These are phyloP conservation scores for Malurus leucopterus DNA, from an alignment of 2,797 vertebrate genomes.

Conservation along the genomic window DNA sequence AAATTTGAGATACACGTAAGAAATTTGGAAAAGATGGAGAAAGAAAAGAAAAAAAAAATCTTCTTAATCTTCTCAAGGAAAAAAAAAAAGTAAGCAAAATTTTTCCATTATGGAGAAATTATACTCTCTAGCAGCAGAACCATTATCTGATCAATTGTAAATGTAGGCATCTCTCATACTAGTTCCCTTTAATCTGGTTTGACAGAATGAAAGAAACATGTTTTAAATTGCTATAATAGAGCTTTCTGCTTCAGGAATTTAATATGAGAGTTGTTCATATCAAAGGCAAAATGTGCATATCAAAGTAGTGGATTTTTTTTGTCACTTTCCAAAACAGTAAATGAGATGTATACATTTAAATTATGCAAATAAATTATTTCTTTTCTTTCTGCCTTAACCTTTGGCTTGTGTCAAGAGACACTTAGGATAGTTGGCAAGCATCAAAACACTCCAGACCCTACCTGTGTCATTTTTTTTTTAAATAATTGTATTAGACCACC, in stretches of 20 bases:
- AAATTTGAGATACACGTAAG: neutral
- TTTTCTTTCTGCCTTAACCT: neutral
- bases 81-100: neutral
- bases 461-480: neutral
- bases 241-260: conserved; percentile 13
- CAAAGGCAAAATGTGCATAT: neutral
- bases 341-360: neutral
- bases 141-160: neutral
- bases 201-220: conserved; percentile 6
- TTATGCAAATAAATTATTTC: neutral
- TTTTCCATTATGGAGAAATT: neutral
- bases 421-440: neutral
- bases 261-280: neutral
- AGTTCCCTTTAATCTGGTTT: neutral
- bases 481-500: neutral
- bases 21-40: neutral
- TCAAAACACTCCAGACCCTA: neutral
- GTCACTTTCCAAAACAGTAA: neutral
- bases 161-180: neutral
- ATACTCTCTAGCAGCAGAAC: neutral
- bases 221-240: neutral
- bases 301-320: neutral
- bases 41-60: neutral
- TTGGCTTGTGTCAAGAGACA: neutral
- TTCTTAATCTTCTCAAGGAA: neutral